A percentile compares a stretch with the other conserved stretches of the same genome.
Conservation (phyloP, 2,797 vertebrate species). For the Pteronotus mesoamericanus region DNA sequence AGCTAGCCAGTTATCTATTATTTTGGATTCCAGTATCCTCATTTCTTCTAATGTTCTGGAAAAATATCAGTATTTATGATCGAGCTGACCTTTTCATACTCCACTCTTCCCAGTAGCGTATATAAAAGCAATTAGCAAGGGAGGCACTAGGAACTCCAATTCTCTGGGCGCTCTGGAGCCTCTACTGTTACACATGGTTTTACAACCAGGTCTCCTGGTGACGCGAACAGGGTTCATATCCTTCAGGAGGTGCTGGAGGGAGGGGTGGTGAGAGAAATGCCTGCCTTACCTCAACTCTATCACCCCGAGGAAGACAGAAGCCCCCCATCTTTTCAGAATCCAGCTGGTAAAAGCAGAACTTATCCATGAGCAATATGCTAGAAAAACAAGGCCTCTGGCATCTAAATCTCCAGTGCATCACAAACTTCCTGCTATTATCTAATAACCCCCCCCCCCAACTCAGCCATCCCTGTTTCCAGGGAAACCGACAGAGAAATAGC, state of each 20-base stretch:
- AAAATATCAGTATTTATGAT: slow-evolving; percentile 4
- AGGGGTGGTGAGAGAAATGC: background rate
- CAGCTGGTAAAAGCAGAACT: slow-evolving; percentile 26
- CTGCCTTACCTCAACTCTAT: background rate
- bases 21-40: background rate
- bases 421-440: slow-evolving; percentile 71
- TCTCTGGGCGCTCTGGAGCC: background rate
- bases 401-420: slow-evolving; percentile 61
- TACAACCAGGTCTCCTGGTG: background rate
- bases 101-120: background rate
- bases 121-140: background rate
- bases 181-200: background rate
- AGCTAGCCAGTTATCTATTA: background rate
- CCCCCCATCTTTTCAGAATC: background rate
- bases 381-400: slow-evolving; percentile 64
- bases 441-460: slow-evolving; percentile 42
- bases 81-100: background rate
- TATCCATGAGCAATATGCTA: slow-evolving; percentile 32
- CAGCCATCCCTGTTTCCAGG: slow-evolving; percentile 67
- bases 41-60: background rate
- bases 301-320: background rate
- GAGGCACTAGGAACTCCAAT: background rate
- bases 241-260: background rate
- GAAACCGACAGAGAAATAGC: slow-evolving; percentile 71
- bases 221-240: background rate